Evolutionary conservation across 2,888 invertebrate genomes (phyloP), one percentile per base, ranked within the genome.

Genomic region (Leucozona laternaria): DNA sequence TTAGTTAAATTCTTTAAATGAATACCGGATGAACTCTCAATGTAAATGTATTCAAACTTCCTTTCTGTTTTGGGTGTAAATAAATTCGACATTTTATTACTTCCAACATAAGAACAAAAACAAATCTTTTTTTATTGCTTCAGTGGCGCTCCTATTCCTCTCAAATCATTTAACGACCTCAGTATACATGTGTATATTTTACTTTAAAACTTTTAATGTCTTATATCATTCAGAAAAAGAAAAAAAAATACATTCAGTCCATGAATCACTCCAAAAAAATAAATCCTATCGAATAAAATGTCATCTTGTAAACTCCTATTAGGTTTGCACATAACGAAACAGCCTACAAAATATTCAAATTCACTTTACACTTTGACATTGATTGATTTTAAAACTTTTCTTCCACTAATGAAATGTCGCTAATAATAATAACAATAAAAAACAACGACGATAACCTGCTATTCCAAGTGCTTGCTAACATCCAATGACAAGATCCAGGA

Each of bases 371-470:
- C 15, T 11, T 5, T 53, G 53, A 68, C 68, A 17, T 68, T 53
- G 68, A 53, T 53, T 53, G 68, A 68, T 68, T 50, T 48, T 22
- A 48, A 31, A 45, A 66, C 22, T 20, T 50, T 68, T 50, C 2
- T 25, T 48, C n/a, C 20, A 45, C 66, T 68, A 68, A 68, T 68
- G 6, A 53, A 68, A 68, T 53, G 68, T 37, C 34, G 68, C 68
- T 68, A 68, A 68, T 68, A 68, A 68, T n/a, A 22, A 68, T 68
- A 68, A 31, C 8, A 31, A 31, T 6, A 8, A 31, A 31, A 53
- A 22, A n/a, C 15, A 60, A 37, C 37, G 17, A 11, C 13, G 13
- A n/a, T n/a, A 37, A 37, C 66, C 13, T 68, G 50, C 34, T 48
- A 62, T 25, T 31, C 20, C 3, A 8, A 28, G 45, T 13, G 58